Conservation (phyloP, 1,140 invertebrate genomes). For the Penaeus indicus region DNA sequence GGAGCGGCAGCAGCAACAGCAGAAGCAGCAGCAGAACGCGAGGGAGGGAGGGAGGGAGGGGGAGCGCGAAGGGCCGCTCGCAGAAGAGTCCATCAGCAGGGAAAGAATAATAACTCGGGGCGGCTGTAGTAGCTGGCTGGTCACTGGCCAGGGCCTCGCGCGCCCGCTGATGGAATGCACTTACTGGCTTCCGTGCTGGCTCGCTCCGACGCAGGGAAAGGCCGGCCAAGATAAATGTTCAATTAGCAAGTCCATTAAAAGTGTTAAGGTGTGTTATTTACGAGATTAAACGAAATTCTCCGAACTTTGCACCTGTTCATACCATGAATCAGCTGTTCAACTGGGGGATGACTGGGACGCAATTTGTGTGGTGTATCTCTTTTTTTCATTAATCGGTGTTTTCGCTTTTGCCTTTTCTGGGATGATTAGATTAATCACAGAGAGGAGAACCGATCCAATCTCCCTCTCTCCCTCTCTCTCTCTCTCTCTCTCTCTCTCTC, state of each 20-base stretch:
- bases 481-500: background rate
- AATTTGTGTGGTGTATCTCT: too few species aligned
- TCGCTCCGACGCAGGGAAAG: too few species aligned
- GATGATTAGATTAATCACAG: background rate
- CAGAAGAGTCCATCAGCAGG: conserved; percentile 57
- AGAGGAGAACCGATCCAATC: background rate
- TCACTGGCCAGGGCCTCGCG: background rate
- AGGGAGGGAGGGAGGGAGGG: too few species aligned
- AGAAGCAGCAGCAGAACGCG: background rate
- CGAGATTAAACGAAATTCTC: too few species aligned
- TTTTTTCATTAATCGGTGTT: background rate
- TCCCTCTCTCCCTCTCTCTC: background rate
- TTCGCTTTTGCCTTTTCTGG: background rate
- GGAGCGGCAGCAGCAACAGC: conserved; percentile 42
- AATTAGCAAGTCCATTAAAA: too few species aligned
- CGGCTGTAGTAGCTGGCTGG: background rate
- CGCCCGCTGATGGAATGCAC: conserved; percentile 54
- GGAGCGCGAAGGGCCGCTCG: background rate
- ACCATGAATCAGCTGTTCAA: too few species aligned
- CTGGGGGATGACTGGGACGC: too few species aligned
- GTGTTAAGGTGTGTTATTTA: too few species aligned
- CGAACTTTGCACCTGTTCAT: too few species aligned
- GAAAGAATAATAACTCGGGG: conserved; percentile 34
- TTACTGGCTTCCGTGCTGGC: conserved; percentile 12
- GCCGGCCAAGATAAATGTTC: too few species aligned